phyloP scores from a whole-genome alignment of 2,888 invertebrate species.

The Stratiomys singularior region DNA sequence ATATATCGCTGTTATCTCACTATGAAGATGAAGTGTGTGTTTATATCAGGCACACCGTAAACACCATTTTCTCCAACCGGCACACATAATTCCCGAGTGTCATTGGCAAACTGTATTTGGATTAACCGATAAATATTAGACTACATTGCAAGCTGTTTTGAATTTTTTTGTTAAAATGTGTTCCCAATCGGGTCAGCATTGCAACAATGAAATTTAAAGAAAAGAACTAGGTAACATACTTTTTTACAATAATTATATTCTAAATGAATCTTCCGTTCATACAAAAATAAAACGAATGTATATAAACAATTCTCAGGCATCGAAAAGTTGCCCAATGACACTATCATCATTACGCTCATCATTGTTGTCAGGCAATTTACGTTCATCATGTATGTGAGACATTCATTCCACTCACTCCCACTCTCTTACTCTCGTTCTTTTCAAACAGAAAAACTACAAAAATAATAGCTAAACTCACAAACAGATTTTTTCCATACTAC shows the following conservation, averaged over 20 bases:
- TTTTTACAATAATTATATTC: too few species aligned
- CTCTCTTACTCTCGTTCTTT: too few species aligned
- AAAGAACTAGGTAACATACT: too few species aligned
- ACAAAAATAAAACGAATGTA: too few species aligned
- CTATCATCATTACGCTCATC: slow-evolving; percentile 11
- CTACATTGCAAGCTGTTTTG: too few species aligned
- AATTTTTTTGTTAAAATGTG: too few species aligned
- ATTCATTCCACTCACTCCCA: slow-evolving; percentile 29
- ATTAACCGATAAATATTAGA: too few species aligned
- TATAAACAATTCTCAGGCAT: not conserved
- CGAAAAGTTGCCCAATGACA: slow-evolving; percentile 11
- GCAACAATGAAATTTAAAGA: too few species aligned
- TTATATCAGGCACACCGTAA: not conserved
- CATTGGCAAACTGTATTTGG: not conserved
- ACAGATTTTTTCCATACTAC: slow-evolving; percentile 10
- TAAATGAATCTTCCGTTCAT: too few species aligned
- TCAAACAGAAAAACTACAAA: slow-evolving; percentile 7
- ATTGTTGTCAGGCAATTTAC: not conserved
- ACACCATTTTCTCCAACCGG: not conserved
- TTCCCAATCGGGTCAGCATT: too few species aligned
- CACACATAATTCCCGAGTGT: not conserved
- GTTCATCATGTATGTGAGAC: slow-evolving; percentile 22
- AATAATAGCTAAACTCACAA: slow-evolving; percentile 2
- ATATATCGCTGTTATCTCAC: not conserved
- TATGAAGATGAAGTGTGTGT: slow-evolving; percentile 6